Base-by-base conservation (phyloP, 2,888 invertebrate genomes). In the Litoditis marina region DNA sequence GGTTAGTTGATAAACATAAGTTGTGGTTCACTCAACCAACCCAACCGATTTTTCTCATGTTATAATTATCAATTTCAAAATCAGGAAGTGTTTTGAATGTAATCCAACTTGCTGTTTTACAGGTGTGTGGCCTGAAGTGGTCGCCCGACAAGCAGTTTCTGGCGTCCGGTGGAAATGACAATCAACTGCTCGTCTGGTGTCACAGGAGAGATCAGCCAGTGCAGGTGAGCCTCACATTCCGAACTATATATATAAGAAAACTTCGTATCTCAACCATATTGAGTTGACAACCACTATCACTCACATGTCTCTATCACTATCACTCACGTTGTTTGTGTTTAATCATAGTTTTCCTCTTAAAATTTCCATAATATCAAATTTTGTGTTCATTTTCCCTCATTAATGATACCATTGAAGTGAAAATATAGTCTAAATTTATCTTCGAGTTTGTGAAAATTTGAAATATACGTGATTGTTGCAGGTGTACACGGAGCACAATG, bases 81-180 rank as follows among this genome's bases (percentile, higher is more conserved):
- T n/a, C n/a, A n/a, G n/a, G n/a, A n/a, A n/a, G n/a, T n/a, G n/a
- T n/a, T n/a, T n/a, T n/a, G n/a, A n/a, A n/a, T 47, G n/a, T n/a
- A 47, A 47, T 47, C 16, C 16, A 27, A 31, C 16, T 22, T 57
- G n/a, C 13, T 22, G 11, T n/a, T 47, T 52, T 52, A 49, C 51
- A 87, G 87, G 87, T 88, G 57, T 96, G 96, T 85, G 96, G 96
- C 0, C 86, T 98, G 52, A 95, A 95, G 84, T 96, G 95, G 95
- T 96, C 95, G 1, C 93, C 94, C 1, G 96, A 98, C 85, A 92
- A 92, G 77, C 92, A 94, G 85, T 92, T 92, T 83, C 86, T 99
- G 60, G 98, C 98, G 0, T 94, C 94, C 36, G 98, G 98, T 36
- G 98, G 96, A 59, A 99, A 99, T 84, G 98, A 98, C 85, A 94